Percentiles rank a stretch among this genome's conserved stretches.
These are phyloP conservation scores for Fistularia tabacaria DNA, from an alignment of 2,797 vertebrate genomes.

Conservation along the genomic window DNA sequence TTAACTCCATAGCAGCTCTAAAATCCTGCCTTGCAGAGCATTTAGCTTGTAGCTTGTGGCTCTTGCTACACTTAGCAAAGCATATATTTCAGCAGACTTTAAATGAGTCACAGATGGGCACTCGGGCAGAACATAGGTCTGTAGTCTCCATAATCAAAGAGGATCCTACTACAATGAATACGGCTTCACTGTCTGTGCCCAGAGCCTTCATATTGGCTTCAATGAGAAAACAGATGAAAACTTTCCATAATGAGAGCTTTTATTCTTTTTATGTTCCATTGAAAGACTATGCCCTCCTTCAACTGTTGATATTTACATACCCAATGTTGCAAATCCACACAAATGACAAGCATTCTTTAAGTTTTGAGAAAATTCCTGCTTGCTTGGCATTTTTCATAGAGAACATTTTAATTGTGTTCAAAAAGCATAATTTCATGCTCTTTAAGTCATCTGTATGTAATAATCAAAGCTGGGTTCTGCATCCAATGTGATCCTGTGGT, in stretches of 20 bases:
- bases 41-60: conserved; percentile 45
- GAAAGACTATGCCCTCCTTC: conserved; percentile 18
- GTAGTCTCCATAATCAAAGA: conserved; percentile 68
- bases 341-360: conserved; percentile 39
- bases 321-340: conserved; percentile 33
- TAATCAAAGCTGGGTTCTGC: conserved; percentile 60
- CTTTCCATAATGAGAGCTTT: conserved; percentile 45
- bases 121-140: conserved; percentile 67
- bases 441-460: conserved; percentile 77
- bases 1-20: conserved; percentile 51
- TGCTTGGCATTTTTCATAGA: conserved; percentile 34
- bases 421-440: conserved; percentile 59
- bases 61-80: conserved; percentile 54
- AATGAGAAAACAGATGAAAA: conserved; percentile 46
- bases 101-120: conserved; percentile 76
- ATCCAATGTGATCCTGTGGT: conserved; percentile 75
- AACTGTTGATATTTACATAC: conserved; percentile 47
- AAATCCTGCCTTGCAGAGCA: conserved; percentile 50
- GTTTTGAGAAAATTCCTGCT: conserved; percentile 24
- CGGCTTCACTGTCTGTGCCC: conserved; percentile 48
- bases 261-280: conserved; percentile 29
- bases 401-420: conserved; percentile 57
- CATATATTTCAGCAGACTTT: conserved; percentile 66
- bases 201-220: conserved; percentile 51
- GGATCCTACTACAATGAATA: conserved; percentile 48